Evolutionary conservation across 1,140 invertebrate genomes (phyloP).

Genomic region (Venturia canescens): DNA sequence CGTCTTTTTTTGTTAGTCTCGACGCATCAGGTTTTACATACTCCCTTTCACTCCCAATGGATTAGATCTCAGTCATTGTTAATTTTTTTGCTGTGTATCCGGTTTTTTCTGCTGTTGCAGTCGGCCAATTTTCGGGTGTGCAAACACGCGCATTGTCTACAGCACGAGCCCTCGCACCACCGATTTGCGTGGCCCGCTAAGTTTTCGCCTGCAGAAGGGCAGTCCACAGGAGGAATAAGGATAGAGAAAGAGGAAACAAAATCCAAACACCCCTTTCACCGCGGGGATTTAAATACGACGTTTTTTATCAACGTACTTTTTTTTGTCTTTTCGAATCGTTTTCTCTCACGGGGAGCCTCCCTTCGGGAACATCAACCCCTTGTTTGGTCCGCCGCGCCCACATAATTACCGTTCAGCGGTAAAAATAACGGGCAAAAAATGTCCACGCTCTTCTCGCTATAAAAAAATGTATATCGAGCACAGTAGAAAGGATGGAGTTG

Average conservation of each 20-base stretch:
- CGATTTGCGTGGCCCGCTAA: conserved; percentile 48
- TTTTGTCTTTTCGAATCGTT: conserved; percentile 25
- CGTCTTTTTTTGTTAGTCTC: background rate
- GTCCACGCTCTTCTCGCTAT: background rate
- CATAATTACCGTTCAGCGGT: conserved; percentile 57
- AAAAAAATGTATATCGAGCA: conserved; percentile 12
- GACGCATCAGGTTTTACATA: conserved; percentile 6
- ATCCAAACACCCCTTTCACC: conserved; percentile 43
- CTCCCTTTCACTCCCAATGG: conserved; percentile 32
- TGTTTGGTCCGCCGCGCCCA: conserved; percentile 60
- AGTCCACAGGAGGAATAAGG: background rate
- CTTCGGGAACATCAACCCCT: conserved; percentile 43
- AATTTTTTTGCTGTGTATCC: conserved; percentile 37
- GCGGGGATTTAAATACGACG: conserved; percentile 39
- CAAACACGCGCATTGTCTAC: conserved; percentile 53
- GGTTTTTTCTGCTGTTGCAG: conserved; percentile 41
- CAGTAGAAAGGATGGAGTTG: conserved; percentile 24
- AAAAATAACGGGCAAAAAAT: conserved; percentile 54
- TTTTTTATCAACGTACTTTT: conserved; percentile 31
- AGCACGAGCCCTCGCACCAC: conserved; percentile 53
- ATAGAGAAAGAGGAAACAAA: background rate
- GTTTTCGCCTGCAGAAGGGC: background rate
- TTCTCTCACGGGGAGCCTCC: conserved; percentile 18
- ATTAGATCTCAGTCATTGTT: conserved; percentile 44
- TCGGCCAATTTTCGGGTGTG: conserved; percentile 56